These are phyloP conservation scores for Pachyrhynchus sulphureomaculatus DNA, from an alignment of 1,140 invertebrate species.

Conservation along the genomic window DNA sequence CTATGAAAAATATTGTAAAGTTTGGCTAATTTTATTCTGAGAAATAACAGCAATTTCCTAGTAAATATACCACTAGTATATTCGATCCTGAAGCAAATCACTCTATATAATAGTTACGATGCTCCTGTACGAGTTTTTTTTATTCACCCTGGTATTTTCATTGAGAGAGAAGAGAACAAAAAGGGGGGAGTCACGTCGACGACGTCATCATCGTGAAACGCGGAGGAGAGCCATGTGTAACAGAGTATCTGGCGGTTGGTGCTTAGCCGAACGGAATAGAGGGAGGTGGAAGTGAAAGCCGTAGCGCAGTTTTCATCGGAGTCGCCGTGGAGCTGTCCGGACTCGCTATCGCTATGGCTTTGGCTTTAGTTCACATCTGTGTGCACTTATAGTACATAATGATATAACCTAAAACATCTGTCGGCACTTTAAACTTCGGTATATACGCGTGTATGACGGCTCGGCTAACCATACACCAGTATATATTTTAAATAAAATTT, in stretches of 20 bases:
- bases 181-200: conserved; percentile 15
- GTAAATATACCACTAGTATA: conserved; percentile 6
- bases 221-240: conserved; percentile 23
- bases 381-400: conserved; percentile 36
- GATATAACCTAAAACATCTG: conserved; percentile 35
- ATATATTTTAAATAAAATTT: conserved; percentile 24
- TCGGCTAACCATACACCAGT: conserved; percentile 16
- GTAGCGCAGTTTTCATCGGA: conserved; percentile 30
- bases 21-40: background rate
- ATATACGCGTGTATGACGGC: conserved; percentile 27
- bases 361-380: conserved; percentile 38
- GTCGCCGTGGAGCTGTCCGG: conserved; percentile 30
- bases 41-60: conserved; percentile 11
- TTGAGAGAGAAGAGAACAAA: conserved; percentile 17
- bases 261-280: conserved; percentile 3
- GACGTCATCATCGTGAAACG: conserved; percentile 1
- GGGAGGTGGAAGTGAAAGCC: conserved; percentile 17
- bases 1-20: too few species aligned
- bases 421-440: conserved; percentile 36
- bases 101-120: background rate
- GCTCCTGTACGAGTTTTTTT: background rate
- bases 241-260: conserved; percentile 23
- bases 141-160: background rate
- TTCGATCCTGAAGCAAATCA: conserved; percentile 3
- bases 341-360: conserved; percentile 38